These are phyloP conservation scores for Cotesia congregata DNA, from an alignment of 2,888 invertebrate species.

Conservation along the genomic window DNA sequence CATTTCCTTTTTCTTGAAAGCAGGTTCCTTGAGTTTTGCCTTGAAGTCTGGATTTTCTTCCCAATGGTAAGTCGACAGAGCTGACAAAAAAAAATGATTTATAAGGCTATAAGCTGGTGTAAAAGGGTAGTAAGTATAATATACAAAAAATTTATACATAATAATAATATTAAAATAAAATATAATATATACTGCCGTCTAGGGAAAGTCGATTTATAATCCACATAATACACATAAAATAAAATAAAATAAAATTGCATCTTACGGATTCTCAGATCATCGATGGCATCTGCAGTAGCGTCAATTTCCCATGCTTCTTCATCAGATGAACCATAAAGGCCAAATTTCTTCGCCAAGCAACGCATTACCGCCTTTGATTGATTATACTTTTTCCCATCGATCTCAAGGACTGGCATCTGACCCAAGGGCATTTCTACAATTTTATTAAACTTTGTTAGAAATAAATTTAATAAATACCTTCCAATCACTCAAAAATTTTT, in stretches of 20 bases:
- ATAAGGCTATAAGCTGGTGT: constrained; percentile 13
- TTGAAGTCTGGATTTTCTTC: constrained; percentile 56
- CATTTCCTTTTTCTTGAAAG: constrained; percentile 52
- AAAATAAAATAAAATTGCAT: neutral
- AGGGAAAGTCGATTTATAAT: neutral
- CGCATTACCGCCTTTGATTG: constrained; percentile 73
- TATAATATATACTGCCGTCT: neutral
- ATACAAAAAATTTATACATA: neutral
- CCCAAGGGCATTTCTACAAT: constrained; percentile 70
- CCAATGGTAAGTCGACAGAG: constrained; percentile 55
- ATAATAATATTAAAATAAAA: no score
- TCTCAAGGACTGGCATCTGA: constrained; percentile 70
- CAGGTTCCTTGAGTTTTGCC: constrained; percentile 56
- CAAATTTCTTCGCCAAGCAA: constrained; percentile 71
- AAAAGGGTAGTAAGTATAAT: neutral
- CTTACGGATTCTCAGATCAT: constrained; percentile 72
- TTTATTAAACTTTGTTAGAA: constrained; percentile 9
- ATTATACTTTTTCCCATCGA: constrained; percentile 69
- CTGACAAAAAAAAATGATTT: constrained; percentile 49
- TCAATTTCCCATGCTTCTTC: constrained; percentile 72
- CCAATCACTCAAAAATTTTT: neutral
- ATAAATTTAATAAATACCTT: neutral
- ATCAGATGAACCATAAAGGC: constrained; percentile 71
- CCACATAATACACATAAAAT: neutral
- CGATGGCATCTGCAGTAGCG: constrained; percentile 70